These are phyloP conservation scores for Leucania comma DNA, from an alignment of 2,888 invertebrate genomes.

Conservation along the genomic window DNA sequence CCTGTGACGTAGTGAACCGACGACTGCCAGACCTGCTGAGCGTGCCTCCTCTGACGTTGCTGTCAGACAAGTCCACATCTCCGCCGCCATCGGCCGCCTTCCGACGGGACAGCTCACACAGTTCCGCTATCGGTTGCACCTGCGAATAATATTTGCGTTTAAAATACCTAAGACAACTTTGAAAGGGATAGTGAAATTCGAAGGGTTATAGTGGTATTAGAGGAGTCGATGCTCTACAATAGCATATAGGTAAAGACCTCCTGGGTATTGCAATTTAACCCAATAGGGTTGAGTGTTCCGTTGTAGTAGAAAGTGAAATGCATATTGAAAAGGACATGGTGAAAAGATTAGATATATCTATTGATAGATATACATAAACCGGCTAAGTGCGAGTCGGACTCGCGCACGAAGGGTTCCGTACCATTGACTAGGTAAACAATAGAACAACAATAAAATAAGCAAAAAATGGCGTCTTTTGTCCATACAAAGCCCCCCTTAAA, in stretches of 20 bases:
- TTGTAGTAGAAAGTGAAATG: too few relatives aligned
- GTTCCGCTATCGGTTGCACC: constrained; percentile 98
- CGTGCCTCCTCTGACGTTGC: constrained; percentile 93
- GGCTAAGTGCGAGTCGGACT: too few relatives aligned
- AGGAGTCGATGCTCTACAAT: not conserved
- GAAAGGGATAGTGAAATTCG: not conserved
- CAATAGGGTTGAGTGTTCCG: not conserved
- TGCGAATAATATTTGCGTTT: constrained; percentile 74
- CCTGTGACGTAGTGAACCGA: constrained; percentile 93
- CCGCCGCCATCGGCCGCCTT: constrained; percentile 92
- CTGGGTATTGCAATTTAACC: not conserved
- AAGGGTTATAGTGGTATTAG: not conserved
- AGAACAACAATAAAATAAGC: too few relatives aligned
- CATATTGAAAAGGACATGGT: not conserved
- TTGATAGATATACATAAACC: too few relatives aligned
- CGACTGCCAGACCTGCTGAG: constrained; percentile 95
- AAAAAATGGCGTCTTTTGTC: too few relatives aligned
- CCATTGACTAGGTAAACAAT: too few relatives aligned
- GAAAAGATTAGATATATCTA: not conserved
- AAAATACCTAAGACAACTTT: constrained; percentile 11
- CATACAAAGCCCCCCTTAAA: too few relatives aligned
- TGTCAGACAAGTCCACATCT: constrained; percentile 92
- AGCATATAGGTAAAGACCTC: constrained; percentile 6
- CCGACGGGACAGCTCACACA: constrained; percentile 96
- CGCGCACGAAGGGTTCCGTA: too few relatives aligned